phyloP scores from a whole-genome alignment of 2,797 vertebrate genomes.

The Melanotaenia maccullochi region DNA sequence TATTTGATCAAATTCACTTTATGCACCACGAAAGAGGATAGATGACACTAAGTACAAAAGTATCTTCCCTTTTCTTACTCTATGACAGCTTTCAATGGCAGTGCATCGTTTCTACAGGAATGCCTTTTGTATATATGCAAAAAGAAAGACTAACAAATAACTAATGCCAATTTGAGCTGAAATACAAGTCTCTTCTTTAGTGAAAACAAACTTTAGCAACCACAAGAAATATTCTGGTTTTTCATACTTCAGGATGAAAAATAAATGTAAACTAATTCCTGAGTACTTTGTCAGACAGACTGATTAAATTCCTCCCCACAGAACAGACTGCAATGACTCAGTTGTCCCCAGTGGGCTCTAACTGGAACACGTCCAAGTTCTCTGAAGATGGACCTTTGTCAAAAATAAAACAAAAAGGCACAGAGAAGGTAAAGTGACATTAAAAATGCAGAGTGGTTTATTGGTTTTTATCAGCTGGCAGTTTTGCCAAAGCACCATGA shows the following conservation, averaged over 20 bases:
- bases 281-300: conserved; percentile 31
- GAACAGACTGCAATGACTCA: conserved; percentile 16
- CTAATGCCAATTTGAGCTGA: conserved; percentile 21
- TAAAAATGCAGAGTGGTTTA: conserved; percentile 71
- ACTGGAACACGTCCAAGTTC: conserved; percentile 19
- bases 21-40: background rate
- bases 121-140: background rate
- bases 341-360: conserved; percentile 1
- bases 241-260: conserved; percentile 47
- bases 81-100: background rate
- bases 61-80: background rate
- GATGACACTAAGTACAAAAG: background rate
- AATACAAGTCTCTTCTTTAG: conserved; percentile 36
- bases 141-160: conserved; percentile 2
- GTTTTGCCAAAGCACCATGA: conserved; percentile 77
- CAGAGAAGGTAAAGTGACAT: conserved; percentile 24
- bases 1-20: background rate
- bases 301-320: conserved; percentile 37
- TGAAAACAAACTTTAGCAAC: conserved; percentile 27
- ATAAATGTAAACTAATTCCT: conserved; percentile 20
- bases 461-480: conserved; percentile 71
- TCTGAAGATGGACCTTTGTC: conserved; percentile 10
- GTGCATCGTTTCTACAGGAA: background rate
- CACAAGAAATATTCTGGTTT: conserved; percentile 48
- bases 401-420: background rate